Evolutionary conservation across 2,888 invertebrate species (phyloP).

Genomic region (Altica lythri): DNA sequence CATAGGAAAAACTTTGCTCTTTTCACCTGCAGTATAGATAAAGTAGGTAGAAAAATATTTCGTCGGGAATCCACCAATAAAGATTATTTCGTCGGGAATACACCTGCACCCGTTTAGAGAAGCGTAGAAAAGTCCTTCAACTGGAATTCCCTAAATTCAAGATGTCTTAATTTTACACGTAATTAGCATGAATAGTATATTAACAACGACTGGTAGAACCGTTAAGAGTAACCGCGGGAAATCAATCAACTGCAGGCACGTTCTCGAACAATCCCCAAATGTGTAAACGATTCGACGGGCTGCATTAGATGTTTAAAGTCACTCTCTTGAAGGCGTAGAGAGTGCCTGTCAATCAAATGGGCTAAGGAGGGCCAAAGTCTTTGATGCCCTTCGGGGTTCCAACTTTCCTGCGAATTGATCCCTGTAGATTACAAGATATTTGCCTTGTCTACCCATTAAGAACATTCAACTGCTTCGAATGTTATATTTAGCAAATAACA

Average conservation of each 20-base stretch:
- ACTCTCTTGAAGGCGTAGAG: constrained; percentile 8
- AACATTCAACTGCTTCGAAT: constrained; percentile 36
- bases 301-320: constrained; percentile 33
- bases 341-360: constrained; percentile 36
- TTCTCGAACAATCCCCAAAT: constrained; percentile 13
- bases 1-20: too few species aligned
- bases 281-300: constrained; percentile 33
- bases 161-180: too few species aligned
- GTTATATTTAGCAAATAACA: constrained; percentile 40
- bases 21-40: too few species aligned
- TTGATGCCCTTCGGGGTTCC: constrained; percentile 46
- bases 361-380: constrained; percentile 31
- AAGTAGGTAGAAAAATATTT: too few species aligned
- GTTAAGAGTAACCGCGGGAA: neutral
- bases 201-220: constrained; percentile 2
- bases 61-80: too few species aligned
- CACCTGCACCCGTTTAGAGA: too few species aligned
- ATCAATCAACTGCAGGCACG: constrained; percentile 4
- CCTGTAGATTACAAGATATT: constrained; percentile 52
- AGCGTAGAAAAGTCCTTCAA: too few species aligned
- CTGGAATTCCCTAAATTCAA: too few species aligned
- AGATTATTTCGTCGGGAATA: too few species aligned
- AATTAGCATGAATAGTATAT: too few species aligned
- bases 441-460: constrained; percentile 43
- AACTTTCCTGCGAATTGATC: constrained; percentile 51